Conservation (phyloP, 2,113 vertebrate species). For the Phyllopteryx taeniolatus region DNA sequence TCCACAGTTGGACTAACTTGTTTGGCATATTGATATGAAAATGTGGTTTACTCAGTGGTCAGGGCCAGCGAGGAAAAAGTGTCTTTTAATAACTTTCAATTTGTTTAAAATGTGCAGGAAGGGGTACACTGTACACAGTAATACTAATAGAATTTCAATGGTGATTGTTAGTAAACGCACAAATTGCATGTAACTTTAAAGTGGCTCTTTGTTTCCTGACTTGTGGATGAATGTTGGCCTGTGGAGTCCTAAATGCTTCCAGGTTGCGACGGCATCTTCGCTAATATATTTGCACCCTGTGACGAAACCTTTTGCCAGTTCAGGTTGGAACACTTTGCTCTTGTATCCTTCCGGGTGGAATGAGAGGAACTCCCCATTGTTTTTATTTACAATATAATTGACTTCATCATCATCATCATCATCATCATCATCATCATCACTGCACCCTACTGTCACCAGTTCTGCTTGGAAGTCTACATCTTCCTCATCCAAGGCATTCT, state of each 20-base stretch:
- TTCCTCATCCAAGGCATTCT: conserved; percentile 76
- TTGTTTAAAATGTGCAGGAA: no score
- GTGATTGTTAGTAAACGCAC: conserved; percentile 57
- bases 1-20: no score
- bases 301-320: conserved; percentile 15
- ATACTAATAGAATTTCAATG: neutral
- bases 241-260: conserved; percentile 73
- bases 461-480: conserved; percentile 85
- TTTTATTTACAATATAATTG: neutral
- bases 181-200: conserved; percentile 47
- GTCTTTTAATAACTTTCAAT: no score
- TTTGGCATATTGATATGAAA: no score
- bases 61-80: no score
- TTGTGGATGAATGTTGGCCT: conserved; percentile 70
- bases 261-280: conserved; percentile 63
- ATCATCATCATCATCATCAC: conserved; percentile 68
- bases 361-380: conserved; percentile 42
- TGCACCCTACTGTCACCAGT: conserved; percentile 83
- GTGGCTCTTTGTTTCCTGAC: conserved; percentile 38
- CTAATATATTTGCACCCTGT: conserved; percentile 3
- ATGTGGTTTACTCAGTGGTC: no score
- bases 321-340: conserved; percentile 81
- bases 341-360: conserved; percentile 80
- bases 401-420: conserved; percentile 22
- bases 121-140: no score